These are phyloP conservation scores for Cheilosia vulpina DNA, from an alignment of 2,888 invertebrate genomes.

Conservation along the genomic window DNA sequence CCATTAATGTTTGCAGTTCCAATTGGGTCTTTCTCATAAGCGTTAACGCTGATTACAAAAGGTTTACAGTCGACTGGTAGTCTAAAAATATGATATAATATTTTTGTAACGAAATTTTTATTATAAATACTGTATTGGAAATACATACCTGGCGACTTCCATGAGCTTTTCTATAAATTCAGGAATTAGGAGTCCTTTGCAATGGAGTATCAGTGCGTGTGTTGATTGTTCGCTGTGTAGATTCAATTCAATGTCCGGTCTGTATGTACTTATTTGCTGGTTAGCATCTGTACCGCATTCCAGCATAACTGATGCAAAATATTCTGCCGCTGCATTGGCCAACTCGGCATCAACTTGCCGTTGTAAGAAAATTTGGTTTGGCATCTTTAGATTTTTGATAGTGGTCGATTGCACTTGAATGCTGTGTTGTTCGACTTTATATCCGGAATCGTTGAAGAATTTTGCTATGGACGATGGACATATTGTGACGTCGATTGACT, in stretches of 20 bases:
- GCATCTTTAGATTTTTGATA: constrained; percentile 83
- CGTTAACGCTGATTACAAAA: constrained; percentile 21
- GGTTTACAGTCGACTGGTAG: not conserved
- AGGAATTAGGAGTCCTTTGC: constrained; percentile 84
- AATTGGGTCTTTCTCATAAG: not conserved
- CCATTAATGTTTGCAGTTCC: not conserved
- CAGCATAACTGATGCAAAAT: constrained; percentile 85
- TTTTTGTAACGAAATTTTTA: not conserved
- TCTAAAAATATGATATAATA: constrained; percentile 27
- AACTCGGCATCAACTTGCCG: constrained; percentile 77
- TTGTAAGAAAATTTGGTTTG: constrained; percentile 78
- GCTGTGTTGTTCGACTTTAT: constrained; percentile 83
- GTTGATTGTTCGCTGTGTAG: constrained; percentile 10
- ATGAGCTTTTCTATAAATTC: constrained; percentile 82
- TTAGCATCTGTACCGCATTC: constrained; percentile 81
- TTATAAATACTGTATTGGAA: not conserved
- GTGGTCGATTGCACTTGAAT: constrained; percentile 81
- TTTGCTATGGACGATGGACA: constrained; percentile 87
- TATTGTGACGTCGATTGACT: constrained; percentile 83
- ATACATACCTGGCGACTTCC: constrained; percentile 79
- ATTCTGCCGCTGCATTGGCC: constrained; percentile 84
- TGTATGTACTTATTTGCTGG: constrained; percentile 79
- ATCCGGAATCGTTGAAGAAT: constrained; percentile 84
- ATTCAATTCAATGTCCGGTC: constrained; percentile 16
- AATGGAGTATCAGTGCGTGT: constrained; percentile 75